Base-by-base conservation (phyloP, 2,113 vertebrate genomes). In the Anoura caudifer region DNA sequence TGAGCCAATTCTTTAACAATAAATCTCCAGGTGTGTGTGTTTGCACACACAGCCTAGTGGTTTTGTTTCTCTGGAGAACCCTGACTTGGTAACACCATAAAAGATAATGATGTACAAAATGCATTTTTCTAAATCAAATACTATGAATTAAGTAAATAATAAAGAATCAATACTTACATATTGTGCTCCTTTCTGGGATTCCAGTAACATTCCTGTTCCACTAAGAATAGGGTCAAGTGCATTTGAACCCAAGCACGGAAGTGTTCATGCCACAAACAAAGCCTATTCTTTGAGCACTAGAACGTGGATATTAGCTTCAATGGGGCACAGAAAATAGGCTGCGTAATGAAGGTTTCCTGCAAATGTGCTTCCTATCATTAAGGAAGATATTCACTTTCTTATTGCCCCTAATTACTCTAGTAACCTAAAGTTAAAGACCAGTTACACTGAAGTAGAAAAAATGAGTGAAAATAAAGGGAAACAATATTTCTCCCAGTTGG, bases 341-440 rank as follows among this genome's bases (percentile, higher is more conserved):
- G 80, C 45, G 67, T 87, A 81, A 93, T 84, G 92, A 80, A 96
- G 83, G 8, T 52, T 91, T 73, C 63, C 31, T 95, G 81, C 24
- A 94, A 75, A 93, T 86, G 75, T 52, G 76, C 54, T 95, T 50
- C 52, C 26, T 59, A 31, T 94, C 69, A 87, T 95, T 92, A 90
- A 79, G 67, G 36, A 83, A 97, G 56, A 45, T n/a, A 67, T 70
- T 92, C n/a, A 16, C 75, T 95, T 89, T 82, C 41, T 59, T 63
- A 93, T 93, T 94, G n/a, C 28, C 45, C 17, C 41, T 79, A 65
- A 89, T 90, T 93, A 91, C 36, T 13, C 43, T 63, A 9, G 33
- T 50, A 80, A 33, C n/a, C 33, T 80, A 94, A 87, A 95, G 67
- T 88, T 91, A 96, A 95, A 95, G 92, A 59, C 54, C 31, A 95